Conservation (phyloP, 2,888 invertebrate species). For the Drosophila buzzatii region DNA sequence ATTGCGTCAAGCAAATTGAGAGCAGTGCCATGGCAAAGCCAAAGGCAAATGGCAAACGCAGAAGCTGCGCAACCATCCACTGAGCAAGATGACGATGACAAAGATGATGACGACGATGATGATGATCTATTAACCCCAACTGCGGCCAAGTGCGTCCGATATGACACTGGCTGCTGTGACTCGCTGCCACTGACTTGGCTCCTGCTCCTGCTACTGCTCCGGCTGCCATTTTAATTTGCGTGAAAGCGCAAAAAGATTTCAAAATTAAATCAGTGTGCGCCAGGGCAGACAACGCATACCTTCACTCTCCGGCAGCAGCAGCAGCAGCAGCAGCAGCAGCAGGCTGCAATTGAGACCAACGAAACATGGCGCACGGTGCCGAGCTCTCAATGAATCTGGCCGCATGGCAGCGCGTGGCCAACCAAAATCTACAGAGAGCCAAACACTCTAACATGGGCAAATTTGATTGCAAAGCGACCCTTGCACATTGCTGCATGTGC, state of each 20-base stretch:
- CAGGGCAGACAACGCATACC: slow-evolving; percentile 18
- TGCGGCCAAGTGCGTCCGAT: slow-evolving; percentile 34
- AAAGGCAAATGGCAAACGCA: slow-evolving; percentile 8
- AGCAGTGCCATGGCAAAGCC: slow-evolving; percentile 23
- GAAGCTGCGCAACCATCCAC: neutral
- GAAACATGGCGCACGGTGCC: slow-evolving; percentile 1
- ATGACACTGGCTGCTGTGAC: slow-evolving; percentile 10
- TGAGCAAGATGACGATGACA: too few relatives aligned
- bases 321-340: neutral
- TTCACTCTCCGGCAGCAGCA: neutral
- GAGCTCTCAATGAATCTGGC: slow-evolving; percentile 16
- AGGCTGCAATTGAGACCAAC: slow-evolving; percentile 41
- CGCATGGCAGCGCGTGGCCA: neutral
- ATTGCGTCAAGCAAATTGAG: slow-evolving; percentile 66
- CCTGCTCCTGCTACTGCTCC: slow-evolving; percentile 13
- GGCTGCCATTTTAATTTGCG: slow-evolving; percentile 71
- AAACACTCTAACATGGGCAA: slow-evolving; percentile 50
- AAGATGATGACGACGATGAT: slow-evolving; percentile 12
- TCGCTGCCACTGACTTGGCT: neutral
- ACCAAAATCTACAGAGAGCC: slow-evolving; percentile 56
- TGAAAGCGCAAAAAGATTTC: slow-evolving; percentile 70
- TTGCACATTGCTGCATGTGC: neutral
- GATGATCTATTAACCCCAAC: slow-evolving; percentile 67
- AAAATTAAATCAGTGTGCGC: slow-evolving; percentile 71
- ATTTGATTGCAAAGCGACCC: slow-evolving; percentile 60